Evolutionary conservation across 2,888 invertebrate species (phyloP).

Genomic region (Xylophagus ater): DNA sequence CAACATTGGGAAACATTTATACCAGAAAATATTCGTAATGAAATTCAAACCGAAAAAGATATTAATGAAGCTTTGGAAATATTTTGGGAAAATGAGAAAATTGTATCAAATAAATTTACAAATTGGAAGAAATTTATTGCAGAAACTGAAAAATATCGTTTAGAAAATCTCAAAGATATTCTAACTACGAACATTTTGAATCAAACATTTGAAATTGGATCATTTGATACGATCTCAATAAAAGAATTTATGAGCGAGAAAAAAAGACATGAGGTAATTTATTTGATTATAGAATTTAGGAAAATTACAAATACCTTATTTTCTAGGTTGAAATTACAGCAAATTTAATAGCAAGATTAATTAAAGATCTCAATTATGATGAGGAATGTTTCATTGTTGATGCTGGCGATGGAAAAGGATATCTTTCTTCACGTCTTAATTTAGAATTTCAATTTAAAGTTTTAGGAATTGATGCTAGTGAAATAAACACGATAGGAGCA

Average conservation of each 20-base stretch:
- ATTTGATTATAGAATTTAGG: too few relatives aligned
- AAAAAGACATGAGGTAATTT: slow-evolving; percentile 70
- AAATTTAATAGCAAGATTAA: slow-evolving; percentile 46
- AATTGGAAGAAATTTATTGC: slow-evolving; percentile 22
- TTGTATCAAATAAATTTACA: slow-evolving; percentile 16
- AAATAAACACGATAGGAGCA: slow-evolving; percentile 55
- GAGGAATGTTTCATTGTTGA: slow-evolving; percentile 51
- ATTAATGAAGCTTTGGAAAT: slow-evolving; percentile 31
- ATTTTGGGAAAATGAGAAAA: slow-evolving; percentile 10
- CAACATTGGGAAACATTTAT: slow-evolving; percentile 52
- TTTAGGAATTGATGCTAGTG: slow-evolving; percentile 69
- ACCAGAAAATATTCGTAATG: slow-evolving; percentile 43
- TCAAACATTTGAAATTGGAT: too few relatives aligned
- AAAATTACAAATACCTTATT: slow-evolving; percentile 4
- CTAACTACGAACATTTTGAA: too few relatives aligned
- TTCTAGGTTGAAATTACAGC: slow-evolving; percentile 53
- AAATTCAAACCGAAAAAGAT: slow-evolving; percentile 39
- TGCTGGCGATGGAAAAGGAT: slow-evolving; percentile 83
- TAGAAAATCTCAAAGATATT: slow-evolving; percentile 21
- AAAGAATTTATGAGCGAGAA: slow-evolving; percentile 68
- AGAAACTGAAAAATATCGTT: slow-evolving; percentile 19
- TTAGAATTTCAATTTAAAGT: slow-evolving; percentile 59
- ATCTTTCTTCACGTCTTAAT: slow-evolving; percentile 63
- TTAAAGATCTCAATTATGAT: slow-evolving; percentile 21
- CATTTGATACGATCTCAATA: slow-evolving; percentile 28